phyloP scores from a whole-genome alignment of 2,797 vertebrate genomes.

The Ispidina picta region DNA sequence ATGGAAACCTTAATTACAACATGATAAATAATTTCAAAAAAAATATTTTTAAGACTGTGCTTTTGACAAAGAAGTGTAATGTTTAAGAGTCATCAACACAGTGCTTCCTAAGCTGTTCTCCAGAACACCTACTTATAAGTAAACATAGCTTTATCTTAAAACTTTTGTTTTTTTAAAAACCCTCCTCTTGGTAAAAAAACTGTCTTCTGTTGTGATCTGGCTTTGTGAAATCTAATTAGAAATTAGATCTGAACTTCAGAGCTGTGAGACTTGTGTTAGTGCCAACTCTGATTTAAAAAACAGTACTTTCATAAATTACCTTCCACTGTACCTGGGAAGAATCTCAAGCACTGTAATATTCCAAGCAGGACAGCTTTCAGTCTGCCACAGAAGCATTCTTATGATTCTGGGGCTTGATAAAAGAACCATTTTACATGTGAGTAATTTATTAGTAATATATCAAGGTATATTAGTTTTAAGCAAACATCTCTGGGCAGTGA shows the following conservation, averaged over 20 bases:
- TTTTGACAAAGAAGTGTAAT: background rate
- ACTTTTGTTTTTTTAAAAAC: background rate
- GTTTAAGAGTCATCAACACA: background rate
- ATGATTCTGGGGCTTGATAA: background rate
- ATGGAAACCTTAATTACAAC: background rate
- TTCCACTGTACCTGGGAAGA: background rate
- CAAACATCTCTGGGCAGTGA: background rate
- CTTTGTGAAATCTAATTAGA: background rate
- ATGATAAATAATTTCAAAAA: background rate
- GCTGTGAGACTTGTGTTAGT: background rate
- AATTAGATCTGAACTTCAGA: background rate
- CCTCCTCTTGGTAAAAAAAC: background rate
- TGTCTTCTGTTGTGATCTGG: background rate
- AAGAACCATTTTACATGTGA: background rate
- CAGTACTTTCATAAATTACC: background rate
- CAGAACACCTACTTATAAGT: background rate
- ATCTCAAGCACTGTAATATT: background rate
- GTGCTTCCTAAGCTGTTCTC: background rate
- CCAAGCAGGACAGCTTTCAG: background rate
- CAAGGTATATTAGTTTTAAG: background rate
- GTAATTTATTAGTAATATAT: background rate
- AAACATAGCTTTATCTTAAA: background rate
- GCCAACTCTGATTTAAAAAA: background rate
- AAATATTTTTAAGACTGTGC: background rate
- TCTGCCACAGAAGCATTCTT: background rate